Conservation (phyloP, 2,797 vertebrate genomes). For the Falco naumanni region DNA sequence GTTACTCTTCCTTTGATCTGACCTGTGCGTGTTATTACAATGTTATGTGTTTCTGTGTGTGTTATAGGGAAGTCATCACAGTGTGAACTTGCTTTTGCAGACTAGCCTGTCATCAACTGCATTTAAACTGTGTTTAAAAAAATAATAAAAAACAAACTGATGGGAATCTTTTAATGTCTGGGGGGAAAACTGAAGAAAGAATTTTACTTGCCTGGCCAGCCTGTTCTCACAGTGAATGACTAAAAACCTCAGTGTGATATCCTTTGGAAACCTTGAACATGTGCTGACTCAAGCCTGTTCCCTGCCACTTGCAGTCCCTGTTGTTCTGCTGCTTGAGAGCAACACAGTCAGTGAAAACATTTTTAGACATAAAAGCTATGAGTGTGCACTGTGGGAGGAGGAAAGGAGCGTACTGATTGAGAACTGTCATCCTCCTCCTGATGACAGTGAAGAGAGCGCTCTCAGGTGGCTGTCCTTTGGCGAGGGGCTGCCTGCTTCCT, state of each 20-base stretch:
- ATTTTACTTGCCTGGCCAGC: not conserved
- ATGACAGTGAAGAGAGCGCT: not conserved
- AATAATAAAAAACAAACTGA: not conserved
- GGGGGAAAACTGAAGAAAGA: not conserved
- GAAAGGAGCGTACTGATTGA: not conserved
- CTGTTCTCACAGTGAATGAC: not conserved
- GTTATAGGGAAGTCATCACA: not conserved
- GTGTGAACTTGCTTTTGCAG: not conserved
- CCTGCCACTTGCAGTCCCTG: not conserved
- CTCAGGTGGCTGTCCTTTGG: not conserved
- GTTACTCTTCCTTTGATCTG: not conserved
- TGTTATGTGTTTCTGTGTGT: fast-evolving
- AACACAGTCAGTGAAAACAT: not conserved
- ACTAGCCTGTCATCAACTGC: not conserved
- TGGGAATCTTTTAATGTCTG: not conserved
- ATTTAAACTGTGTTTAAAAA: not conserved
- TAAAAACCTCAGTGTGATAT: not conserved
- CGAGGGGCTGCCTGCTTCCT: not conserved
- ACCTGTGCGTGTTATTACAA: not conserved
- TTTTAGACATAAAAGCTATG: not conserved
- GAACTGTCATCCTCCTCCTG: not conserved
- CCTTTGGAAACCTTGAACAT: not conserved
- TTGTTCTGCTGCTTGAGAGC: not conserved
- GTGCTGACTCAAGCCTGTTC: not conserved
- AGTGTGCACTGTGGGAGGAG: not conserved